Evolutionary conservation across 2,797 vertebrate species (phyloP), one percentile per base, ranked within the genome.

Genomic region (Pogonophryne albipinna): DNA sequence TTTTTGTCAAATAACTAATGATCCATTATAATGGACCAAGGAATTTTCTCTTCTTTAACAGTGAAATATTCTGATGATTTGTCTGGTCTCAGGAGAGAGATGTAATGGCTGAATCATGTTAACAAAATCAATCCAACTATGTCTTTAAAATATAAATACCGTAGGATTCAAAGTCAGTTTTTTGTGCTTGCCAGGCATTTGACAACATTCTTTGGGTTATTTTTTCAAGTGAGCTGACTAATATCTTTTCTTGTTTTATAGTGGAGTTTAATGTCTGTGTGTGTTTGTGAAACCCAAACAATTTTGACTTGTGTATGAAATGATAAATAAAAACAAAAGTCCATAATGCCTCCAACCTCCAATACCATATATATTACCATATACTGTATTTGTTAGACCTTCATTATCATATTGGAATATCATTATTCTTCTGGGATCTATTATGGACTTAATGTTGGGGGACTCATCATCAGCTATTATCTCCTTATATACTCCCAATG

Each of bases 241-340:
- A 70, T 79, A 52, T 23, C 15, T 11, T 60, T 53, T 17, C 13
- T 70, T 68, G 15, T 57, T 16, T 42, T 71, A 31, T 27, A 44
- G 63, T 20, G 19, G 10, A 66, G 38, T 52, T 23, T 50, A 51
- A 31, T 57, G 55, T 78, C 50, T 73, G 16, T 61, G 42, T 81
- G 44, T 78, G 58, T 77, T 62, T 67, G 67, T 84, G n/a, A 45
- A 71, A 27, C 6, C 23, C 17, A 27, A 31, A 60, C 11, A 8
- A n/a, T 76, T 83, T 91, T 83, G 89, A 85, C 67, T 51, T 70
- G 41, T 75, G 71, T 79, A 71, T 88, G 50, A 81, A 27, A 71
- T 89, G 71, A 78, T 3, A 1, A 91, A 90, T 91, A 87, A 92
- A 89, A 76, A 72, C 68, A 66, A 11, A 50, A 17, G 17, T 42